These are phyloP conservation scores for Branchipolynoe longqiensis DNA, from an alignment of 2,888 invertebrate genomes.

Conservation along the genomic window DNA sequence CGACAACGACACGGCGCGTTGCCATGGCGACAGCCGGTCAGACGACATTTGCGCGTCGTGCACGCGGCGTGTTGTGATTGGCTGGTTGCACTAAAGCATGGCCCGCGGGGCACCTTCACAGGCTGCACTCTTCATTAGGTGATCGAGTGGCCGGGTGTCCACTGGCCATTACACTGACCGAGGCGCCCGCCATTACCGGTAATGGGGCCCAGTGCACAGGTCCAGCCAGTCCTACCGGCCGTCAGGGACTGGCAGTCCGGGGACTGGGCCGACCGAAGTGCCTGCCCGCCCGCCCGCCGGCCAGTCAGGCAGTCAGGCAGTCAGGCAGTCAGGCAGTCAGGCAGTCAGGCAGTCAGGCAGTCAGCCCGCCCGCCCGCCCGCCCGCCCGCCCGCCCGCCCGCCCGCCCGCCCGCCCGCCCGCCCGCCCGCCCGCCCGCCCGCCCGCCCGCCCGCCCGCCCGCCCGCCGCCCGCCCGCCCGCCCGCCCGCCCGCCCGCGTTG, in stretches of 20 bases:
- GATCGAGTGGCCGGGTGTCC: constrained; percentile 20
- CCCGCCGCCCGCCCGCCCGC: no score
- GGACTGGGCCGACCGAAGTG: neutral
- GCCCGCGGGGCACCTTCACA: neutral
- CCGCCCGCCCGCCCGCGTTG: no score
- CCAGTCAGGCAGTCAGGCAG: no score
- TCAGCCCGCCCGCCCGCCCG: no score
- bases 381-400: no score
- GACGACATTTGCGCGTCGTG: neutral
- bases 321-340: no score
- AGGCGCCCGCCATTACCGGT: constrained; percentile 19
- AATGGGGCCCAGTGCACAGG: neutral
- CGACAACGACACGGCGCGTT: no score
- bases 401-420: no score
- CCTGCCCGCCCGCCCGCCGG: no score
- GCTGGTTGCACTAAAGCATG: constrained; percentile 9
- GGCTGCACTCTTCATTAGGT: constrained; percentile 25
- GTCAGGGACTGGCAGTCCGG: neutral
- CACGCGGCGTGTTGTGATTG: constrained; percentile 16
- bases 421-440: no score
- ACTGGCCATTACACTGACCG: constrained; percentile 15
- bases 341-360: no score
- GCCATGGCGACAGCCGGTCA: constrained; percentile 2
- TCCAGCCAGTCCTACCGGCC: neutral
- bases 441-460: no score